Evolutionary conservation across 2,797 vertebrate species (phyloP).

Genomic region (Phrynocephalus forsythii): DNA sequence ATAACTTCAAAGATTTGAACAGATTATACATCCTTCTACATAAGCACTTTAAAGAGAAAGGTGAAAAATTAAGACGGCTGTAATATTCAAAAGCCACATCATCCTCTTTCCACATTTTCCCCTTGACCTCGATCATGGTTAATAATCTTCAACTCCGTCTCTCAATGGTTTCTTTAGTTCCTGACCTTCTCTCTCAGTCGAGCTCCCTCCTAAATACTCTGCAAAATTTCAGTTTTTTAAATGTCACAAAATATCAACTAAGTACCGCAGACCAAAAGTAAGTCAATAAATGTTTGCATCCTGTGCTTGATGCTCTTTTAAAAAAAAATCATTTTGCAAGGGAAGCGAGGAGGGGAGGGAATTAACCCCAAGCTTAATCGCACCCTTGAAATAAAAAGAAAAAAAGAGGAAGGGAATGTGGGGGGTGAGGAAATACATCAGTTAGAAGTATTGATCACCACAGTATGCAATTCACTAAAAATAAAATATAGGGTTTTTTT

Average conservation of each 20-base stretch:
- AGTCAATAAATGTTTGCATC: slow-evolving; percentile 73
- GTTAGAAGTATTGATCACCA: slow-evolving; percentile 74
- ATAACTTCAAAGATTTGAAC: not conserved
- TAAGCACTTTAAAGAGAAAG: not conserved
- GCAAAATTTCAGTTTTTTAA: slow-evolving; percentile 71
- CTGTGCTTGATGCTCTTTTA: slow-evolving; percentile 57
- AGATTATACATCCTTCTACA: not conserved
- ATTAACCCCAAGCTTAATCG: slow-evolving; percentile 60
- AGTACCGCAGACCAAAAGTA: slow-evolving; percentile 63
- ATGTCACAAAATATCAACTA: slow-evolving; percentile 76
- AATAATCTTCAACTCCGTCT: slow-evolving; percentile 63
- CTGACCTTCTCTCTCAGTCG: slow-evolving; percentile 65
- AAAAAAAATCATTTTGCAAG: slow-evolving; percentile 41
- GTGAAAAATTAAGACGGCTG: not conserved
- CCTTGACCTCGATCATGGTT: slow-evolving; percentile 38
- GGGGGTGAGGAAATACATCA: slow-evolving; percentile 45
- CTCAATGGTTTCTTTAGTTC: slow-evolving; percentile 56
- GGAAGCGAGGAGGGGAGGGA: slow-evolving; percentile 2
- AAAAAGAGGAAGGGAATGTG: slow-evolving; percentile 14
- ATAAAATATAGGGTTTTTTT: slow-evolving; percentile 52
- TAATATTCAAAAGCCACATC: slow-evolving; percentile 14
- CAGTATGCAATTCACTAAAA: slow-evolving; percentile 67
- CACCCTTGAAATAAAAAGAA: slow-evolving; percentile 40
- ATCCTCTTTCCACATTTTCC: not conserved
- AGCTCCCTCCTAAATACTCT: slow-evolving; percentile 60